phyloP scores from a whole-genome alignment of 2,888 invertebrate species.

The Drosophila conformis region DNA sequence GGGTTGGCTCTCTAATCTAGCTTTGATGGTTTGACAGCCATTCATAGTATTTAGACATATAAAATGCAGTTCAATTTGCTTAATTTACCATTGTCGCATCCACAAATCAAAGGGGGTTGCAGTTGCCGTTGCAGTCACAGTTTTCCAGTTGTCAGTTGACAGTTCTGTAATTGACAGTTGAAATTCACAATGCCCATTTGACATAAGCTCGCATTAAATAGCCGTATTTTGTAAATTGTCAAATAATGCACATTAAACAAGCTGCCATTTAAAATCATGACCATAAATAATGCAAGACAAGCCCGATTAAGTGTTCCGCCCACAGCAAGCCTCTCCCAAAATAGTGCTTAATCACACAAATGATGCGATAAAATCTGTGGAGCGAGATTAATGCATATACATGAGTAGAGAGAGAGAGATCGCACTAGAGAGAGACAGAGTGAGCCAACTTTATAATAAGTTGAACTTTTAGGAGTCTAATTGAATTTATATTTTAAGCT shows the following conservation, averaged over 20 bases:
- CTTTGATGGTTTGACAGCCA: slow-evolving; percentile 54
- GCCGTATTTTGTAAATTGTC: slow-evolving; percentile 51
- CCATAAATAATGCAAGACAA: slow-evolving; percentile 40
- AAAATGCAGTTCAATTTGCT: slow-evolving; percentile 59
- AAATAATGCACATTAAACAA: slow-evolving; percentile 52
- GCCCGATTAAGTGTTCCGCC: slow-evolving; percentile 8
- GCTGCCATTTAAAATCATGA: slow-evolving; percentile 40
- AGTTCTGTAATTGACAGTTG: slow-evolving; percentile 63
- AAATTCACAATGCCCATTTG: slow-evolving; percentile 59
- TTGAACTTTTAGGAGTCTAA: neutral
- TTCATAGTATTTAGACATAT: slow-evolving; percentile 50
- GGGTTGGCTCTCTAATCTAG: slow-evolving; percentile 46
- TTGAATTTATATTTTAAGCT: neutral
- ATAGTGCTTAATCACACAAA: neutral
- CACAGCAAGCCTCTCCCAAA: neutral
- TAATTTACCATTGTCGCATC: slow-evolving; percentile 38
- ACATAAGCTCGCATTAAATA: slow-evolving; percentile 40
- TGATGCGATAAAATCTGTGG: neutral
- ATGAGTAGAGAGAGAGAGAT: no score
- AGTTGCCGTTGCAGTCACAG: slow-evolving; percentile 2
- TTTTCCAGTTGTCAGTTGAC: slow-evolving; percentile 67
- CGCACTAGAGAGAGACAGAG: fast-evolving
- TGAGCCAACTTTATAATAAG: neutral
- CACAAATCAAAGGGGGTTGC: slow-evolving; percentile 28
- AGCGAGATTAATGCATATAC: no score